Evolutionary conservation across 2,888 invertebrate genomes (phyloP).

Genomic region (Drosophila putrida): DNA sequence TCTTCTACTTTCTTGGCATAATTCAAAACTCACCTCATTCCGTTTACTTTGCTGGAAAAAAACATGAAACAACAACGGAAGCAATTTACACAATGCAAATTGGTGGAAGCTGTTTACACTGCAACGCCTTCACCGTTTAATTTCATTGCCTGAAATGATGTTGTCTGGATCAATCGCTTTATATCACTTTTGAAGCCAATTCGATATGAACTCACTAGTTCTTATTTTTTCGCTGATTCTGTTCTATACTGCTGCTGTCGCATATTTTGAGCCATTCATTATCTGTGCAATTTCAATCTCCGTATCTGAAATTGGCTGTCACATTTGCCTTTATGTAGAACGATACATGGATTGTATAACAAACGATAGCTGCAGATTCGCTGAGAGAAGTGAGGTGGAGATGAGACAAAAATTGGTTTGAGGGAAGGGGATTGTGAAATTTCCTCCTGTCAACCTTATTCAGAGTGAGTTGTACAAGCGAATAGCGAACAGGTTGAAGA

Average conservation of each 20-base stretch:
- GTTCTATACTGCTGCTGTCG: too few relatives aligned
- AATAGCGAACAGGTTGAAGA: neutral
- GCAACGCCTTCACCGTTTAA: neutral
- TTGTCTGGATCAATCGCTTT: slow-evolving; percentile 65
- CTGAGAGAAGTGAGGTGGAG: neutral
- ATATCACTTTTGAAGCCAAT: slow-evolving; percentile 35
- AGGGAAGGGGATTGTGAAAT: neutral
- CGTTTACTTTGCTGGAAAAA: slow-evolving; percentile 12
- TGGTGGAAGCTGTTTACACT: slow-evolving; percentile 41
- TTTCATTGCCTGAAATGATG: slow-evolving; percentile 56
- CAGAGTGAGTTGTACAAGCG: neutral
- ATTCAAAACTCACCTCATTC: slow-evolving; percentile 32
- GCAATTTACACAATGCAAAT: slow-evolving; percentile 70
- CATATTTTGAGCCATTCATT: too few relatives aligned
- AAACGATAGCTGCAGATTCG: slow-evolving; percentile 43
- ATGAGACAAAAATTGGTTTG: too few relatives aligned
- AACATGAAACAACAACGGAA: slow-evolving; percentile 55
- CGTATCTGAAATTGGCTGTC: slow-evolving; percentile 67
- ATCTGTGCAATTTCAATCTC: slow-evolving; percentile 57
- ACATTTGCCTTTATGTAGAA: slow-evolving; percentile 57
- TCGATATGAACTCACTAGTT: slow-evolving; percentile 10
- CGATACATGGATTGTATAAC: slow-evolving; percentile 54
- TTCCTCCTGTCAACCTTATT: neutral
- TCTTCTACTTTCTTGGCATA: slow-evolving; percentile 20
- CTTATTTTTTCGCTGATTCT: too few relatives aligned